Evolutionary conservation across 2,888 invertebrate genomes (phyloP), one percentile per base, ranked within the genome.

Genomic region (Chloromyia formosa): DNA sequence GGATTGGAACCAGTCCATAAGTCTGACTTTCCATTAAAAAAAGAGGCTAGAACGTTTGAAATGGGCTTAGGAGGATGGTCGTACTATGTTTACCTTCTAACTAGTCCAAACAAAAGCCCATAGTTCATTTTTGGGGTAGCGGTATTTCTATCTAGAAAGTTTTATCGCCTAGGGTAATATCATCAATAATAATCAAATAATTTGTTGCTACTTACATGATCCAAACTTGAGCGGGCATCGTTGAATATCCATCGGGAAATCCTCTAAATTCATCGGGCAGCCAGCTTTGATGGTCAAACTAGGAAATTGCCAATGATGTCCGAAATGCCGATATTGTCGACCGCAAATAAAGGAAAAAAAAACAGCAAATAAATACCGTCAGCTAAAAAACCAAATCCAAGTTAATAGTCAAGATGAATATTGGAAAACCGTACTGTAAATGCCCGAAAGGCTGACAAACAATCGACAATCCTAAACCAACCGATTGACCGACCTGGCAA

Each of bases 181-280:
- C n/a, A n/a, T n/a, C n/a, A n/a, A n/a, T n/a, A n/a, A n/a, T n/a
- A n/a, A n/a, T n/a, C n/a, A n/a, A n/a, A n/a, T n/a, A n/a, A n/a
- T n/a, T n/a, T n/a, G n/a, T 74, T 53, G 54, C 10, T 69, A 91
- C 93, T 90, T 87, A 94, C 94, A 94, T 81, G 94, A 94, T 75
- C 93, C 93, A 81, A 94, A 90, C 84, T 91, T 91, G 49, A 93
- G 86, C 0, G 93, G 93, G 82, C 94, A 94, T 78, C 90, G 87
- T 83, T 94, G 94, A 49, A 92, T 91, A 82, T 94, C 94, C 92
- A 94, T 93, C 0, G 94, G 94, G 83, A 94, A 94, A 82, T 93
- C 92, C 82, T 92, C 92, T 74, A 94, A 86, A 83, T 93, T 92
- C 94, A 94, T 94, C 3, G 92, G 92, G 81, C 94, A 94, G 49